Evolutionary conservation across 2,113 vertebrate genomes (phyloP).

Genomic region (Channa maculata): DNA sequence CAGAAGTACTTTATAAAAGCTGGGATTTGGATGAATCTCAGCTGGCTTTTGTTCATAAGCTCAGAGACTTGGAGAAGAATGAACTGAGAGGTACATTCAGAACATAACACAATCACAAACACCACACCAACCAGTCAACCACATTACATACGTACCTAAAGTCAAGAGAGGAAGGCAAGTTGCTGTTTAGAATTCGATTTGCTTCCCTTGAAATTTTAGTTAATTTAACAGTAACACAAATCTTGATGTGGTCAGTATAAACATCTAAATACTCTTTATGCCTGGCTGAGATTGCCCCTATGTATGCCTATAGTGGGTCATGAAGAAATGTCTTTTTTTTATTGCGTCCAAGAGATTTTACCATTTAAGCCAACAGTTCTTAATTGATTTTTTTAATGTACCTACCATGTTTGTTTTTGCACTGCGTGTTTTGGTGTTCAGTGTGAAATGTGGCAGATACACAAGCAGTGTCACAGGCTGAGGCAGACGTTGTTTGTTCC

Average conservation of each 20-base stretch:
- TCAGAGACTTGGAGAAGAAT: constrained; percentile 85
- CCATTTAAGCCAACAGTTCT: constrained; percentile 1
- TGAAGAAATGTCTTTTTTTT: constrained; percentile 18
- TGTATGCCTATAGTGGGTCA: neutral
- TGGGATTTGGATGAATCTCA: constrained; percentile 88
- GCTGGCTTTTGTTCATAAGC: constrained; percentile 80
- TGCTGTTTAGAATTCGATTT: neutral
- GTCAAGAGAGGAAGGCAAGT: constrained; percentile 1
- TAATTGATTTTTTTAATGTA: constrained; percentile 14
- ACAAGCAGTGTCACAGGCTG: constrained; percentile 56
- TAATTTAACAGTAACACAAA: constrained; percentile 6
- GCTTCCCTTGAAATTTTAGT: neutral
- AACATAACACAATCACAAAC: neutral
- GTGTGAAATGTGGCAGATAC: constrained; percentile 45
- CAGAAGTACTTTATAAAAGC: constrained; percentile 86
- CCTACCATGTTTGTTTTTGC: constrained; percentile 31
- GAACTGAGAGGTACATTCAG: constrained; percentile 84
- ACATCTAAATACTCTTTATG: neutral
- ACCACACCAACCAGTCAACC: constrained; percentile 6
- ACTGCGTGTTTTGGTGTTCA: constrained; percentile 22
- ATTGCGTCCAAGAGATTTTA: constrained; percentile 11
- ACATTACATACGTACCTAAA: neutral
- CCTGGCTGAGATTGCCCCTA: constrained; percentile 1
- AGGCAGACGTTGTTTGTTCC: constrained; percentile 42
- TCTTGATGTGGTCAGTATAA: constrained; percentile 17